A percentile compares a stretch with the other conserved stretches of the same genome.
phyloP scores from a whole-genome alignment of 2,888 invertebrate genomes.

The Itoplectis maculator region DNA sequence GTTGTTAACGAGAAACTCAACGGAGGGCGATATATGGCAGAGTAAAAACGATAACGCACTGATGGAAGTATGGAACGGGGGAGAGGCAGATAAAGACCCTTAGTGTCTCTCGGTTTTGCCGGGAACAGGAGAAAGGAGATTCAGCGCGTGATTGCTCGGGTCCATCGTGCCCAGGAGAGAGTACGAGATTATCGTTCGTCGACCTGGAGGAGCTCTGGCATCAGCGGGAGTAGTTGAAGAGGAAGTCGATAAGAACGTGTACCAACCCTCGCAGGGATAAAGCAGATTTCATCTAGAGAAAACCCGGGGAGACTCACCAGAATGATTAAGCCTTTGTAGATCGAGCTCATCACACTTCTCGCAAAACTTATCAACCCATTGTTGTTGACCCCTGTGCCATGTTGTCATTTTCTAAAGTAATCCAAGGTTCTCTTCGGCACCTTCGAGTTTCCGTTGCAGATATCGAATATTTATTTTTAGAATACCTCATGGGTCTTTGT shows the following conservation, averaged over 20 bases:
- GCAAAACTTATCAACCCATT: conserved; percentile 27
- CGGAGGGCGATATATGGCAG: background rate
- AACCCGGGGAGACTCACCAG: conserved; percentile 25
- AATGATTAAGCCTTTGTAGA: conserved; percentile 57
- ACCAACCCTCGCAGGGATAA: conserved; percentile 45
- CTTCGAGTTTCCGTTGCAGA: too few relatives aligned
- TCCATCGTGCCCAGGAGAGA: conserved; percentile 33
- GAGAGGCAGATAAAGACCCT: conserved; percentile 38
- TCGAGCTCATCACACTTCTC: conserved; percentile 56
- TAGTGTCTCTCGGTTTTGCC: conserved; percentile 42
- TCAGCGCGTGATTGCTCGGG: conserved; percentile 43
- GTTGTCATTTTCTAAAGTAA: background rate
- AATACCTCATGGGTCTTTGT: too few relatives aligned
- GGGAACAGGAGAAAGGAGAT: conserved; percentile 28
- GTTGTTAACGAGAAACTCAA: conserved; percentile 7
- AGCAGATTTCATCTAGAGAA: conserved; percentile 49
- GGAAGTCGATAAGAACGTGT: conserved; percentile 45
- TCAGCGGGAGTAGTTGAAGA: conserved; percentile 19
- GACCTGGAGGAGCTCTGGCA: conserved; percentile 44
- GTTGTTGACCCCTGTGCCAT: background rate
- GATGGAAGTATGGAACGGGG: conserved; percentile 33
- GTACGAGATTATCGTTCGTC: conserved; percentile 62
- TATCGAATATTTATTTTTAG: background rate
- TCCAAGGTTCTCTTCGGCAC: background rate
- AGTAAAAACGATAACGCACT: conserved; percentile 10